A percentile compares a stretch with the other conserved stretches of the same genome.
These are phyloP conservation scores for Ophiothrix spiculata DNA, from an alignment of 35 echinoderm and acorn worm genomes.

Conservation along the genomic window DNA sequence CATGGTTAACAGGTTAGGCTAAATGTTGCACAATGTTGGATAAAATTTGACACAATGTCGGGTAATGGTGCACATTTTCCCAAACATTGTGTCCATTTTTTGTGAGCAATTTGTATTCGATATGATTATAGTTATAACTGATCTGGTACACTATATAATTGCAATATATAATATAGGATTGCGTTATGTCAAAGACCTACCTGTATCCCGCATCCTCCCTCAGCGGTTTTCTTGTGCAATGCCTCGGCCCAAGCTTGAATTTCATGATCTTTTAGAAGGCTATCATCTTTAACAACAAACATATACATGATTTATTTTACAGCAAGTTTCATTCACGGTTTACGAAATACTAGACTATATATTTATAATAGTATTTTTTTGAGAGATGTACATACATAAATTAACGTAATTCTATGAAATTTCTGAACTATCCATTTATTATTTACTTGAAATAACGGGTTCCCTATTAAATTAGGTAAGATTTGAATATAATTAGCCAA, in stretches of 20 bases:
- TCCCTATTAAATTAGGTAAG: background rate
- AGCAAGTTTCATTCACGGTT: background rate
- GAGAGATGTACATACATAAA: background rate
- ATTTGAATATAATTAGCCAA: too few species aligned
- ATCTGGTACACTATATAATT: background rate
- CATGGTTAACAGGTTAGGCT: background rate
- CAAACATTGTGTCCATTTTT: background rate
- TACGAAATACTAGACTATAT: background rate
- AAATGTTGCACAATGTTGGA: background rate
- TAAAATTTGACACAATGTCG: background rate
- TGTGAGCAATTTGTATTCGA: background rate
- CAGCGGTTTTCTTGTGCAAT: background rate
- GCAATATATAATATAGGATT: background rate
- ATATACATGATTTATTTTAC: background rate
- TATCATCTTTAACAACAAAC: slow-evolving; percentile 18
- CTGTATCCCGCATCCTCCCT: slow-evolving; percentile 21
- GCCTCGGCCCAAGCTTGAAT: slow-evolving; percentile 54
- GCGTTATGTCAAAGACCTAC: background rate
- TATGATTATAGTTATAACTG: background rate
- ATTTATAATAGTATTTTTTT: too few species aligned
- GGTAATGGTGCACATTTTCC: background rate
- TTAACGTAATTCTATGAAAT: background rate
- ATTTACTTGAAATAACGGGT: background rate
- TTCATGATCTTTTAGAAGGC: slow-evolving; percentile 50
- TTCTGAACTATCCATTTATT: background rate